These are phyloP conservation scores for Gymnopithys bicolor DNA, from an alignment of 2,797 vertebrate genomes.

Conservation along the genomic window DNA sequence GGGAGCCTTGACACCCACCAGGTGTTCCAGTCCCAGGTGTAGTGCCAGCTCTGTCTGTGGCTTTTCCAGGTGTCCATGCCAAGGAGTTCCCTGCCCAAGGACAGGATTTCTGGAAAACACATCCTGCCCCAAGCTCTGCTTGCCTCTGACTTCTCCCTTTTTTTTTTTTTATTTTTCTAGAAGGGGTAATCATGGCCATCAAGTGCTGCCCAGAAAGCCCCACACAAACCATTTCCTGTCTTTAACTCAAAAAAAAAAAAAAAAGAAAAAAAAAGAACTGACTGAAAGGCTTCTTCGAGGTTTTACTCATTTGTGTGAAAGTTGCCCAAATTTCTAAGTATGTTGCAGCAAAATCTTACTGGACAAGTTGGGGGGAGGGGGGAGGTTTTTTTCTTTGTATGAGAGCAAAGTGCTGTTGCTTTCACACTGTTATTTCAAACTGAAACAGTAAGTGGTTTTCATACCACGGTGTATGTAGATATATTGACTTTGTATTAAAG, in stretches of 20 bases:
- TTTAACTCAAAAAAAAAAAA: not conserved
- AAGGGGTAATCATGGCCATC: constrained; percentile 28
- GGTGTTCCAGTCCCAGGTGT: not conserved
- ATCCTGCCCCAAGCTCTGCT: not conserved
- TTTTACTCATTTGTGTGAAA: constrained; percentile 81
- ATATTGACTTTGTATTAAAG: constrained; percentile 99
- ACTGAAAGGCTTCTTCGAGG: constrained; percentile 71
- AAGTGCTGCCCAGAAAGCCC: not conserved
- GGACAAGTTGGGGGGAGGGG: constrained; percentile 17
- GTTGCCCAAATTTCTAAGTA: constrained; percentile 79
- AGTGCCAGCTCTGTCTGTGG: not conserved
- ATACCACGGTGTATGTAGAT: constrained; percentile 99
- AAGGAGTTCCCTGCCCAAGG: not conserved
- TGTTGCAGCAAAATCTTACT: constrained; percentile 67
- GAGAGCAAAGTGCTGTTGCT: constrained; percentile 89
- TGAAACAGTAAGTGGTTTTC: constrained; percentile 92
- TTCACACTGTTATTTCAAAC: constrained; percentile 92
- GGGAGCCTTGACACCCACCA: not conserved
- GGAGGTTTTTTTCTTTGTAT: constrained; percentile 84
- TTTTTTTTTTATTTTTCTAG: not conserved
- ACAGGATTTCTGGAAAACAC: not conserved
- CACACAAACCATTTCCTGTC: not conserved
- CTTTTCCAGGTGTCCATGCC: not conserved
- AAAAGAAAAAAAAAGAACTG: not conserved
- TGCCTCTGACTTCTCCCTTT: not conserved